These are phyloP conservation scores for Pristionchus japonicus DNA, from an alignment of 2,888 invertebrate species.

Conservation along the genomic window DNA sequence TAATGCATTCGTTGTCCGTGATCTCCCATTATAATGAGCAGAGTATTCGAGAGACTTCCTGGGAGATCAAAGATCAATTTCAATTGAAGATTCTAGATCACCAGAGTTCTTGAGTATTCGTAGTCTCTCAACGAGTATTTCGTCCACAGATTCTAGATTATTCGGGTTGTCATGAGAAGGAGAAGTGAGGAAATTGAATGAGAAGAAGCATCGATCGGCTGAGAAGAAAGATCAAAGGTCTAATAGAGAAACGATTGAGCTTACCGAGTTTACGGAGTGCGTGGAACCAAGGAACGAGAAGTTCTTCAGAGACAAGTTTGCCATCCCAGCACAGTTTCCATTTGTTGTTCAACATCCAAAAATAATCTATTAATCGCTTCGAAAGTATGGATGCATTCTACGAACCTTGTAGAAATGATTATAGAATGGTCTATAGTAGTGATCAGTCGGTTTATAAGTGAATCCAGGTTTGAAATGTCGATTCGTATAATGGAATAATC, in stretches of 20 bases:
- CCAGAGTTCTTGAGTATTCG: slow-evolving; percentile 51
- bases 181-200: slow-evolving; percentile 42
- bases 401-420: slow-evolving; percentile 56
- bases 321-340: slow-evolving; percentile 59
- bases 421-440: slow-evolving; percentile 61
- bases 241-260: too few relatives aligned
- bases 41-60: slow-evolving; percentile 55
- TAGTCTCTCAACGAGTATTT: slow-evolving; percentile 47
- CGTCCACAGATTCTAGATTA: slow-evolving; percentile 33
- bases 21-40: slow-evolving; percentile 61
- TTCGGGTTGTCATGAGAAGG: slow-evolving; percentile 43
- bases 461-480: slow-evolving; percentile 56
- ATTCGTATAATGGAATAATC: slow-evolving; percentile 60
- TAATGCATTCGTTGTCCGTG: slow-evolving; percentile 59
- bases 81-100: background rate
- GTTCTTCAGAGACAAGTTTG: slow-evolving; percentile 51
- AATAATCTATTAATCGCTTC: background rate
- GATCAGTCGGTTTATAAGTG: slow-evolving; percentile 51
- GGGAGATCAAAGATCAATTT: background rate
- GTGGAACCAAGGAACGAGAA: slow-evolving; percentile 56
- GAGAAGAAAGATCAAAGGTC: too few relatives aligned
- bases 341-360: slow-evolving; percentile 54
- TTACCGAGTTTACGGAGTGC: slow-evolving; percentile 34
- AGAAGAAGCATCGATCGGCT: slow-evolving; percentile 40
- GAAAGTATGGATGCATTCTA: background rate